Conservation (phyloP, 2,888 invertebrate species). For the Pycnomerus fuliginosus region DNA sequence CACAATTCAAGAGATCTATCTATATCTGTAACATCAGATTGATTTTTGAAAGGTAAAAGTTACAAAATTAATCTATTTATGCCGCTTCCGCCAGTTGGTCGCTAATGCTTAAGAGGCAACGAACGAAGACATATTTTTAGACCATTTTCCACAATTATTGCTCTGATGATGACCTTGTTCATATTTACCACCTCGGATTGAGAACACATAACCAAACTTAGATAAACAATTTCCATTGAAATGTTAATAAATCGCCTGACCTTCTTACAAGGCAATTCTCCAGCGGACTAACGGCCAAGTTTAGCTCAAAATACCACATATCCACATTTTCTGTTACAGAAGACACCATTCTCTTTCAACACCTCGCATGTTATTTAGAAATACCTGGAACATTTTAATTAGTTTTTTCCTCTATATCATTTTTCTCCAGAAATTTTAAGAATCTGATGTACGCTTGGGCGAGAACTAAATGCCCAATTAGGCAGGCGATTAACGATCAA, state of each 20-base stretch:
- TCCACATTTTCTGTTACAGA: neutral
- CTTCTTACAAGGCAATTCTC: slow-evolving; percentile 12
- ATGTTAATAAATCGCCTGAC: slow-evolving; percentile 10
- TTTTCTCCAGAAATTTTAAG: too few species aligned
- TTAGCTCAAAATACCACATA: neutral
- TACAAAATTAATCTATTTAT: slow-evolving; percentile 2
- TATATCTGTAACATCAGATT: too few species aligned
- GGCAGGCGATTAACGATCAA: too few species aligned
- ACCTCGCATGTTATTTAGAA: too few species aligned
- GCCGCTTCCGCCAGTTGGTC: slow-evolving; percentile 14
- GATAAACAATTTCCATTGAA: slow-evolving; percentile 11
- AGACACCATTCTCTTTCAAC: neutral
- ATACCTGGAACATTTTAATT: too few species aligned
- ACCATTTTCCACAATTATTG: neutral
- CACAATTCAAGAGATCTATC: too few species aligned
- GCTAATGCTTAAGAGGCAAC: neutral
- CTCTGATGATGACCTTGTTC: too few species aligned
- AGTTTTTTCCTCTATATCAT: too few species aligned
- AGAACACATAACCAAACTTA: slow-evolving; percentile 17
- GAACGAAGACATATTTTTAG: neutral
- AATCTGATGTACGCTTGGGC: too few species aligned
- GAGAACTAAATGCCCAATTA: too few species aligned
- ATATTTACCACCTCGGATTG: neutral
- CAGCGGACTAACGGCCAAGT: neutral
- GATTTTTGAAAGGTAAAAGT: too few species aligned